Evolutionary conservation across 2,888 invertebrate species (phyloP), one percentile per base, ranked within the genome.

Genomic region (Sialis lutaria): DNA sequence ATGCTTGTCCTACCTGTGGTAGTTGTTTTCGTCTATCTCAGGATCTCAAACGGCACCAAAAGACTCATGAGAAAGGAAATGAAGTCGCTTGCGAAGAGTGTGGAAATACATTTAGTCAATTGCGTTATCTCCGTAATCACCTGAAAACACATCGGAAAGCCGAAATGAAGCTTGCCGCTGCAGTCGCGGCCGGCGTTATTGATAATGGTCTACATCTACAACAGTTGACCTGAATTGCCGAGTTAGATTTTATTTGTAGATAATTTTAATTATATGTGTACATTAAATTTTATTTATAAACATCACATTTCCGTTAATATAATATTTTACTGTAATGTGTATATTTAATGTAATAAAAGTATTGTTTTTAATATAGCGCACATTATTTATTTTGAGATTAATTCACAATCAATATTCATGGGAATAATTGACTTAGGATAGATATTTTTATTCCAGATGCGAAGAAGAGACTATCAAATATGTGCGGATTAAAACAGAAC

Each of bases 1-100:
- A 72, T 56, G 54, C 51, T 5, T 78, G 79, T 55, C 57, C 57
- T 7, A 51, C 58, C 9, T 78, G 78, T 57, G 66, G 64, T 6
- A 65, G 63, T 49, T 60, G 67, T 32, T 77, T 76, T 56, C 62
- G 74, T 1, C 56, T 63, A 4, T 58, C 60, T 34, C 60, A 63
- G 8, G 65, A 65, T 50, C 58, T 68, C 40, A 62, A 59, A 22
- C 58, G 64, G 37, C 71, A 71, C 52, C 52, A 57, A 7, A 60
- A 58, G 8, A 58, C 63, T 33, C 72, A 72, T 50, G 60, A 61
- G 2, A 60, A 61, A 12, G 60, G 62, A 4, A 63, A 61, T 46
- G 62, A 64, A 4, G 67, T 60, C 52, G 54, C 55, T 6, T 70
- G 69, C 50, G 54, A 55, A 33, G 57, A 59, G 33, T 70, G 70